Conservation (phyloP, 2,888 invertebrate species). For the Capitulum mitella region DNA sequence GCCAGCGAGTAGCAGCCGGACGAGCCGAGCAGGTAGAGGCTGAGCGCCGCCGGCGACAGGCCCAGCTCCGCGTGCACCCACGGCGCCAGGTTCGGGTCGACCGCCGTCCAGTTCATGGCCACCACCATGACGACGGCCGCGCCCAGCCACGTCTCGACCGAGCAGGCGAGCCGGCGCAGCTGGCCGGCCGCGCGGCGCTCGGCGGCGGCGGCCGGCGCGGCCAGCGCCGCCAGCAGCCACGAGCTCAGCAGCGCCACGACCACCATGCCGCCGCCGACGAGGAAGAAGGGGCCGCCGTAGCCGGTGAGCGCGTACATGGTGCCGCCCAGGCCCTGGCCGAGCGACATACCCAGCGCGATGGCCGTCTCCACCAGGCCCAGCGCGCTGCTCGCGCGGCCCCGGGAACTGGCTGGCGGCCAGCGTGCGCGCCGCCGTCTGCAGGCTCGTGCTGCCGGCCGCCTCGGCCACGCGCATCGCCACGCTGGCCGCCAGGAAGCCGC, state of each 20-base stretch:
- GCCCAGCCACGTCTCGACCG: neutral
- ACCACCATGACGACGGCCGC: neutral
- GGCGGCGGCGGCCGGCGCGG: neutral
- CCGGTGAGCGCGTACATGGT: neutral
- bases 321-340: neutral
- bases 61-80: neutral
- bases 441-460: neutral
- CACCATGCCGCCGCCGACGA: neutral
- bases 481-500: neutral
- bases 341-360: neutral
- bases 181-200: neutral
- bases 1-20: neutral
- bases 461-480: neutral
- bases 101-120: neutral
- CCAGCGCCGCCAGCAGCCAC: neutral
- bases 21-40: neutral
- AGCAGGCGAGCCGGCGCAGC: neutral
- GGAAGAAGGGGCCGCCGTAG: neutral
- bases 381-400: neutral
- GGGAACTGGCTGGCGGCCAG: neutral
- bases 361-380: neutral
- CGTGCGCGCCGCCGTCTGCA: neutral
- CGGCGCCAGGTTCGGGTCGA: neutral
- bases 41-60: neutral
- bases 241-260: neutral